phyloP scores from a whole-genome alignment of 2,888 invertebrate species.

The Lydus trimaculatus region DNA sequence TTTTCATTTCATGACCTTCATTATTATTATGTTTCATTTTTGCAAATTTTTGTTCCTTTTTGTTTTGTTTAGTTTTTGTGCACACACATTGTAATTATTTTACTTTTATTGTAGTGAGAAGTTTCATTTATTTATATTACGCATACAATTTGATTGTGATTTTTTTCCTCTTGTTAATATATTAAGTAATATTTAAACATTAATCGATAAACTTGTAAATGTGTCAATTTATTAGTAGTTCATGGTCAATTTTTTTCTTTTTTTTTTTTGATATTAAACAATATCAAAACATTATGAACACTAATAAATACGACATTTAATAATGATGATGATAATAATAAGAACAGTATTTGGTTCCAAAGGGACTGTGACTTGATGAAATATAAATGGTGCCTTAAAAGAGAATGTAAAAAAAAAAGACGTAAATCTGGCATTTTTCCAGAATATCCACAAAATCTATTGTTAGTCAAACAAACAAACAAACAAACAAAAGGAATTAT shows the following conservation, averaged over 20 bases:
- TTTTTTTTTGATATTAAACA: too few species aligned
- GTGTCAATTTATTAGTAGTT: slow-evolving; percentile 31
- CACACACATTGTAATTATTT: slow-evolving; percentile 11
- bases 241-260: slow-evolving; percentile 37
- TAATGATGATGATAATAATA: too few species aligned
- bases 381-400: slow-evolving; percentile 39
- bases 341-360: slow-evolving; percentile 50
- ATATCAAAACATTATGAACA: slow-evolving; percentile 35
- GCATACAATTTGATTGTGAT: slow-evolving; percentile 45
- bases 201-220: slow-evolving; percentile 16
- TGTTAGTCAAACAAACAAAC: too few species aligned
- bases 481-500: too few species aligned
- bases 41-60: neutral
- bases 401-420: slow-evolving; percentile 13
- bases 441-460: slow-evolving; percentile 25
- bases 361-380: slow-evolving; percentile 49
- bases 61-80: slow-evolving; percentile 29
- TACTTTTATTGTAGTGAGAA: slow-evolving; percentile 45
- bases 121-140: slow-evolving; percentile 45
- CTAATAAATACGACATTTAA: slow-evolving; percentile 39
- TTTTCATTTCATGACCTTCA: slow-evolving; percentile 31
- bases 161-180: slow-evolving; percentile 40
- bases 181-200: slow-evolving; percentile 42
- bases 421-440: slow-evolving; percentile 42
- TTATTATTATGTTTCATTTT: slow-evolving; percentile 33